Conservation (phyloP, 2,113 vertebrate genomes). For the Rissa tridactyla region DNA sequence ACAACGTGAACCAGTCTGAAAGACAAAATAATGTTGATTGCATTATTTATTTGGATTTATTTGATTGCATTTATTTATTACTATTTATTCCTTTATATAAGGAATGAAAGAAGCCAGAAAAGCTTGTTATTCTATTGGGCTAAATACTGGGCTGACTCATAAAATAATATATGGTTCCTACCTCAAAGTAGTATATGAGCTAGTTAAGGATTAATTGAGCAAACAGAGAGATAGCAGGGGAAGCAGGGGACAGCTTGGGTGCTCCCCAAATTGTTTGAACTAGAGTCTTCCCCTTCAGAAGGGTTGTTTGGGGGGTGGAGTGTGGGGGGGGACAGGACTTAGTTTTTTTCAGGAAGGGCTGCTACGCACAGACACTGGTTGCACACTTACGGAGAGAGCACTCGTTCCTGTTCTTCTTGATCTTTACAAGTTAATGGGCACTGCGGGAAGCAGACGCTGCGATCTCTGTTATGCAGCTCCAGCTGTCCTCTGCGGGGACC, state of each 20-base stretch:
- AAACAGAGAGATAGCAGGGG: neutral
- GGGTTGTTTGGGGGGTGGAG: fast-evolving
- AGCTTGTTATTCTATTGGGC: fast-evolving
- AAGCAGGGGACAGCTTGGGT: neutral
- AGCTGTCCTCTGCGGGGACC: neutral
- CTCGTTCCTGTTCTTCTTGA: neutral
- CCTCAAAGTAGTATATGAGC: neutral
- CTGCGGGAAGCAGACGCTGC: neutral
- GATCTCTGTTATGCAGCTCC: neutral
- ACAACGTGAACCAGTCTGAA: neutral
- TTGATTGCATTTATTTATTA: too few species aligned
- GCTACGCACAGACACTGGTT: neutral
- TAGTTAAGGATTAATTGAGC: neutral
- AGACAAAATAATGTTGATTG: neutral
- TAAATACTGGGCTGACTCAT: neutral
- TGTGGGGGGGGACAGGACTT: neutral
- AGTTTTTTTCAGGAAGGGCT: neutral
- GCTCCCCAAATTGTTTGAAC: fast-evolving
- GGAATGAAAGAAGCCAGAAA: neutral
- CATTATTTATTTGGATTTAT: neutral
- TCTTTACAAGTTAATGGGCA: neutral
- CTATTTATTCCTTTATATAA: neutral
- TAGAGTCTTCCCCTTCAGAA: neutral
- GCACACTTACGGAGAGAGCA: fast-evolving
- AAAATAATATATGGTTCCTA: neutral